These are phyloP conservation scores for Lithodes maja DNA, from an alignment of 2,888 invertebrate genomes.

Conservation along the genomic window DNA sequence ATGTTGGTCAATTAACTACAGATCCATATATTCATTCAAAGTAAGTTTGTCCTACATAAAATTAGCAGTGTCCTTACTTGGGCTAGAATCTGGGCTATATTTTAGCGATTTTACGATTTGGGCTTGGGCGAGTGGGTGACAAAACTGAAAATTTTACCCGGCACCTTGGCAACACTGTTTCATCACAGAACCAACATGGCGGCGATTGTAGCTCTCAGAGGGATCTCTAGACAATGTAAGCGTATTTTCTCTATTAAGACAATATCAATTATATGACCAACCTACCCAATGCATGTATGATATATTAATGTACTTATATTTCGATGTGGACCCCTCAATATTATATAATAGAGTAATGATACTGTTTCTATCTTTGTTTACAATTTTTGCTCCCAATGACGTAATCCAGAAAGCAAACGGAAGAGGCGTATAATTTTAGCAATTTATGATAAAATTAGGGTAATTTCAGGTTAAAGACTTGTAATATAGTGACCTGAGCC, in stretches of 20 bases:
- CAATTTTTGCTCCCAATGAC: background rate
- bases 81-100: no score
- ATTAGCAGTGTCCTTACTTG: no score
- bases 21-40: no score
- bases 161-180: no score
- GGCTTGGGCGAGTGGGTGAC: no score
- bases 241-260: background rate
- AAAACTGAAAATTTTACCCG: no score
- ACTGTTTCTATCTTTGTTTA: background rate
- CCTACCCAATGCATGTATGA: background rate
- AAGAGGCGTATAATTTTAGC: background rate
- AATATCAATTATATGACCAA: background rate
- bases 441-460: background rate
- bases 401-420: conserved; percentile 4
- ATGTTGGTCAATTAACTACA: no score
- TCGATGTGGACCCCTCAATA: background rate
- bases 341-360: background rate
- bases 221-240: conserved; percentile 27
- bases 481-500: no score
- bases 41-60: no score
- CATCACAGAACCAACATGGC: conserved; percentile 4
- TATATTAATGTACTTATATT: no score
- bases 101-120: no score
- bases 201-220: conserved; percentile 1
- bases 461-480: no score